Evolutionary conservation across 2,888 invertebrate species (phyloP).

Genomic region (Watsonalla cultraria): DNA sequence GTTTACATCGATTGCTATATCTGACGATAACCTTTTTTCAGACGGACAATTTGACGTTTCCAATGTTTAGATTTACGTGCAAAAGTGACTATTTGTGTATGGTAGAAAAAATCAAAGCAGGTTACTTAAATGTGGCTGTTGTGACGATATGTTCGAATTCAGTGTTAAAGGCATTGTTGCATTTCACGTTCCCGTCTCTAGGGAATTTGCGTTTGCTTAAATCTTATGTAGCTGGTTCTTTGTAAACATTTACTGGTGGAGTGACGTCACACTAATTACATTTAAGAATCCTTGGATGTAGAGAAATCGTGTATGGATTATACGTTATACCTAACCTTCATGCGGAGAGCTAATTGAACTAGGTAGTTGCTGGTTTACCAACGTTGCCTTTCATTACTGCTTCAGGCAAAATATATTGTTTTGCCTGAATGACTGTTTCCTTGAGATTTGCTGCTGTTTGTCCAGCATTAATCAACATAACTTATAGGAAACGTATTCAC

Average conservation of each 20-base stretch:
- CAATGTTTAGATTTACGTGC: constrained; percentile 19
- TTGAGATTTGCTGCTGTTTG: neutral
- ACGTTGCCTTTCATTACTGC: neutral
- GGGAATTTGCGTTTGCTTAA: constrained; percentile 48
- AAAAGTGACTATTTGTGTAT: constrained; percentile 29
- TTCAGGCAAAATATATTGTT: neutral
- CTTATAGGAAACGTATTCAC: too few relatives aligned
- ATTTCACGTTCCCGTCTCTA: constrained; percentile 36
- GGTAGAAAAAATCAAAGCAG: constrained; percentile 10
- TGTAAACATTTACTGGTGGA: constrained; percentile 16
- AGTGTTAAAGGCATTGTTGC: constrained; percentile 38
- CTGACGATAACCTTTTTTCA: constrained; percentile 27
- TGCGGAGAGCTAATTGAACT: neutral
- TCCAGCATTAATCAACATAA: too few relatives aligned
- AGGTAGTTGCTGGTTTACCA: neutral
- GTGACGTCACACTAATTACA: constrained; percentile 3
- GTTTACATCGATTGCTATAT: constrained; percentile 56
- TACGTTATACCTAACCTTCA: too few relatives aligned
- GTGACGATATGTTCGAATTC: constrained; percentile 24
- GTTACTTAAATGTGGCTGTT: constrained; percentile 18
- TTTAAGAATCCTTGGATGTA: constrained; percentile 1
- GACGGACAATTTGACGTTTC: constrained; percentile 8
- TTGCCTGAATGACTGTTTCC: neutral
- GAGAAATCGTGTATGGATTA: neutral
- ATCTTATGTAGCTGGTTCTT: constrained; percentile 50